Percentiles rank a stretch among this genome's conserved stretches.
phyloP scores from a whole-genome alignment of 2,797 vertebrate genomes.

The Lerista edwardsae region DNA sequence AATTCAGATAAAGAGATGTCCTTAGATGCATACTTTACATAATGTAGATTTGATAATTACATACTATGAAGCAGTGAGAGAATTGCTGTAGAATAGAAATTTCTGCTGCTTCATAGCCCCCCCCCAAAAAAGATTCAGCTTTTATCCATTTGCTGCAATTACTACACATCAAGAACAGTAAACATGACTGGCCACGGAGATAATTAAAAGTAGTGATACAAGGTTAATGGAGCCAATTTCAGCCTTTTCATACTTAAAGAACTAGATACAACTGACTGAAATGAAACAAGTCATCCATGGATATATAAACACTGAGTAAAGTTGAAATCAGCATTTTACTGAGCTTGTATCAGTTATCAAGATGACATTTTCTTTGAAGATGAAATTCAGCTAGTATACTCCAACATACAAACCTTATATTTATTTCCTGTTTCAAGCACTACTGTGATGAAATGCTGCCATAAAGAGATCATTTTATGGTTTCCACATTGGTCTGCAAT shows the following conservation, averaged over 20 bases:
- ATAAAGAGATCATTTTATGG: neutral
- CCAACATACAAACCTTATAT: neutral
- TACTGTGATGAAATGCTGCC: too few species aligned
- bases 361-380: neutral
- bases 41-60: constrained; percentile 42
- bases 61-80: constrained; percentile 8
- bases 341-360: neutral
- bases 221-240: constrained; percentile 36
- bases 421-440: neutral
- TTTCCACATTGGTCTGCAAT: neutral
- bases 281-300: constrained; percentile 1
- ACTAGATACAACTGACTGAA: neutral
- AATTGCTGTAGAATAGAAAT: constrained; percentile 26
- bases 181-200: constrained; percentile 51
- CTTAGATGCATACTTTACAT: constrained; percentile 24
- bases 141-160: constrained; percentile 21
- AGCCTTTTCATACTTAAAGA: neutral
- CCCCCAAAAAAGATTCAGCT: neutral
- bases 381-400: neutral
- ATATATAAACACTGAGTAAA: neutral
- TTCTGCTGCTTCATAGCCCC: constrained; percentile 7
- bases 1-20: constrained; percentile 33
- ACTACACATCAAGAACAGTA: constrained; percentile 31
- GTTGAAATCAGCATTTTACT: neutral
- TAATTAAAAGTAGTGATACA: constrained; percentile 53